Evolutionary conservation across 2,113 vertebrate genomes (phyloP).

Genomic region (Pelmatolapia mariae): DNA sequence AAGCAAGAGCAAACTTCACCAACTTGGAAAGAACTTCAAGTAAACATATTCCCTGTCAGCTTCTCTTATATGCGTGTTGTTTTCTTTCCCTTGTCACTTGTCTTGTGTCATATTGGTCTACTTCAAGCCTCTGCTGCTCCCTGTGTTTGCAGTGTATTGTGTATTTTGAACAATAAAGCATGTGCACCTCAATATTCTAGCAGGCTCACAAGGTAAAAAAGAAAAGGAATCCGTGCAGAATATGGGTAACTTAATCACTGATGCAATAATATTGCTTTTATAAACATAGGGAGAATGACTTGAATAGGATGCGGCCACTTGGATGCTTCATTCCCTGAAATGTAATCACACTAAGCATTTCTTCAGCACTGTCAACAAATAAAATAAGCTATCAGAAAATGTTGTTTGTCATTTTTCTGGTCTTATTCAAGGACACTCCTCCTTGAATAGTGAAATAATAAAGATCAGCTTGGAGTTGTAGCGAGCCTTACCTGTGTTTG

Average conservation of each 20-base stretch:
- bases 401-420: not conserved
- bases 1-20: not conserved
- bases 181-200: not conserved
- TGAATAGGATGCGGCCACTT: not conserved
- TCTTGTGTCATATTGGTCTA: not conserved
- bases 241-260: not conserved
- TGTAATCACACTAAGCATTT: not conserved
- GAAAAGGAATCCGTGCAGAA: not conserved
- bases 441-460: not conserved
- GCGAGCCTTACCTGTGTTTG: constrained; percentile 88
- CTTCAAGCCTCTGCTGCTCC: not conserved
- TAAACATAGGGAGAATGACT: not conserved
- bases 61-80: not conserved
- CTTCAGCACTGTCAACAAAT: not conserved
- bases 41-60: not conserved
- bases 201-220: not conserved
- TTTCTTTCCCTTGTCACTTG: not conserved
- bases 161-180: not conserved
- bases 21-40: not conserved
- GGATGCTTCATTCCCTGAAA: not conserved
- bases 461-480: not conserved
- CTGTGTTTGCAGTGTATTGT: not conserved
- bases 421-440: not conserved
- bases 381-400: not conserved
- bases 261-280: not conserved